Percentiles rank a stretch among this genome's conserved stretches.
phyloP scores from a whole-genome alignment of 2,113 vertebrate genomes.

The Chaetodon trifascialis region DNA sequence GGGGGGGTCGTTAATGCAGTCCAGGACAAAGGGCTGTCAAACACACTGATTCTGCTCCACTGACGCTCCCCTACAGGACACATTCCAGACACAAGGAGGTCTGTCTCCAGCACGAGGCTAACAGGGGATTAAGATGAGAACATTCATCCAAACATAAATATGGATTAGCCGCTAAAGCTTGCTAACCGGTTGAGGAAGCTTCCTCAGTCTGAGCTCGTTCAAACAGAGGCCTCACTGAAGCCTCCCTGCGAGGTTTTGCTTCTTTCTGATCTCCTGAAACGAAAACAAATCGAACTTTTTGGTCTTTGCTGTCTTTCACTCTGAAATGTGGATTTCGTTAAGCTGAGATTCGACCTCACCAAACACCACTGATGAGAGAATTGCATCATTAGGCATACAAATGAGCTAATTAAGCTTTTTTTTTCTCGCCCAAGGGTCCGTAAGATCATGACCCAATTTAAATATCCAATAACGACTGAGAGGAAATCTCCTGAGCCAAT shows the following conservation, averaged over 20 bases:
- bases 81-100: conserved; percentile 48
- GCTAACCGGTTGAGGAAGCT: not conserved
- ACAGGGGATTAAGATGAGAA: not conserved
- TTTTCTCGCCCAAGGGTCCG: not conserved
- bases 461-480: conserved; percentile 61
- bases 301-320: not conserved
- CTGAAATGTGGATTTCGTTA: not conserved
- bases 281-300: not conserved
- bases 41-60: conserved; percentile 69
- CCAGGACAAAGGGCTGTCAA: conserved; percentile 77
- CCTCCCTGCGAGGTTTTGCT: not conserved
- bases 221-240: too few relatives aligned
- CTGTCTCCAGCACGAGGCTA: not conserved
- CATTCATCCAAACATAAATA: not conserved
- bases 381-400: conserved; percentile 64
- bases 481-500: conserved; percentile 77
- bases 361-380: conserved; percentile 31
- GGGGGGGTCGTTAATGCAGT: conserved; percentile 49
- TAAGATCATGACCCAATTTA: conserved; percentile 65
- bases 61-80: conserved; percentile 41
- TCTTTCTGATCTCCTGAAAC: not conserved
- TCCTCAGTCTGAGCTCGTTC: not conserved
- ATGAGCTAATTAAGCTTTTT: conserved; percentile 48
- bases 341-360: not conserved
- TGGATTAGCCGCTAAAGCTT: not conserved